These are phyloP conservation scores for Zoroaster sp. DNA, from an alignment of 53 echinoderm and acorn worm genomes.

Conservation along the genomic window DNA sequence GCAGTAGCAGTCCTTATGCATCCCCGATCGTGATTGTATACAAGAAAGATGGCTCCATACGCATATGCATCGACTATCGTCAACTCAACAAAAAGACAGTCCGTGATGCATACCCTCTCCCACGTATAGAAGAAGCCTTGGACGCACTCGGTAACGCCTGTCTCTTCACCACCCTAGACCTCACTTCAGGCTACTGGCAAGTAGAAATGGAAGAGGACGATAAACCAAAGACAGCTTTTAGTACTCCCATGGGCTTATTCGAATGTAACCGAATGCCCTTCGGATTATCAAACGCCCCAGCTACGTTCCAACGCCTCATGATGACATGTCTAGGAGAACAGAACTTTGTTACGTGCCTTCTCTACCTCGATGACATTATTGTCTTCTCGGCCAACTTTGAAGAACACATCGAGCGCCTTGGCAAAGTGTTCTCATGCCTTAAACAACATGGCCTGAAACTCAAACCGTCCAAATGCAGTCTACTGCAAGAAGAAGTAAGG, in stretches of 20 bases:
- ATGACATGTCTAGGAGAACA: constrained; percentile 29
- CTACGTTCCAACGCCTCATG: constrained; percentile 30
- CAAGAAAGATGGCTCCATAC: constrained; percentile 35
- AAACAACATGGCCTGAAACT: constrained; percentile 14
- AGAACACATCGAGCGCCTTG: constrained; percentile 22
- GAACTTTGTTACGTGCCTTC: background rate
- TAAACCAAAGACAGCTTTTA: constrained; percentile 8
- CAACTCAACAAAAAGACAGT: constrained; percentile 7
- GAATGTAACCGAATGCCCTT: constrained; percentile 29
- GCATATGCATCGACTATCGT: constrained; percentile 41
- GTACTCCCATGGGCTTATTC: background rate
- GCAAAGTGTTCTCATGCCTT: background rate
- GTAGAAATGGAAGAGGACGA: constrained; percentile 25
- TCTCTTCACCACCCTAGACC: constrained; percentile 27
- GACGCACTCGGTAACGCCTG: constrained; percentile 23
- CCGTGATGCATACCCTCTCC: constrained; percentile 37
- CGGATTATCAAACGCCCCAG: constrained; percentile 13
- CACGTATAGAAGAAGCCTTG: constrained; percentile 37
- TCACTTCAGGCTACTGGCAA: constrained; percentile 39
- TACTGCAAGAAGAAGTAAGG: background rate
- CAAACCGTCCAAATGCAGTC: constrained; percentile 44
- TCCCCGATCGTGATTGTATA: constrained; percentile 36
- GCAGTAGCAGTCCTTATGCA: background rate
- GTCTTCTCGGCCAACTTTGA: constrained; percentile 34
- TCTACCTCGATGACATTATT: constrained; percentile 45